These are phyloP conservation scores for Gasterosteus aculeatus DNA, from an alignment of 2,113 vertebrate species.

Conservation along the genomic window DNA sequence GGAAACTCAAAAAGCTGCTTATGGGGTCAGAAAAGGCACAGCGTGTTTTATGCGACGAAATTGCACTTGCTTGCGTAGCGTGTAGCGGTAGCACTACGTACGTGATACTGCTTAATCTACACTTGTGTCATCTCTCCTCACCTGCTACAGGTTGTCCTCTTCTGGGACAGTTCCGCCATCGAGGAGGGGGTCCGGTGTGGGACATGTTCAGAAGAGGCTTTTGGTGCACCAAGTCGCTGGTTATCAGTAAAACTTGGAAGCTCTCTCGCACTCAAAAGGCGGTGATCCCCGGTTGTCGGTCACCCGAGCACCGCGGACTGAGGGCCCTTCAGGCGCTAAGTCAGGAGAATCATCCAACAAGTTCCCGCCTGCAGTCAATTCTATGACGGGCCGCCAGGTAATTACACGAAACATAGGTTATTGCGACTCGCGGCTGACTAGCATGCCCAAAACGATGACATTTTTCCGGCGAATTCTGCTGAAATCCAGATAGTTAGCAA, in stretches of 20 bases:
- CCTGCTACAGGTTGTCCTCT: constrained; percentile 95
- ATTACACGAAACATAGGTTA: constrained; percentile 5
- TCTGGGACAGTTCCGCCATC: constrained; percentile 94
- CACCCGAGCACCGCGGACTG: constrained; percentile 64
- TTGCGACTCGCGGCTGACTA: background rate
- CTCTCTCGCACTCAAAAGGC: background rate
- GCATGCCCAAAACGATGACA: background rate
- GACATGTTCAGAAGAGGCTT: constrained; percentile 77
- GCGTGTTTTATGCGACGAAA: background rate
- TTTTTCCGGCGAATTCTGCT: background rate
- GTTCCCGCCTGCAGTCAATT: constrained; percentile 24
- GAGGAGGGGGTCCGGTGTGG: constrained; percentile 91
- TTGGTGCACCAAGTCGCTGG: background rate
- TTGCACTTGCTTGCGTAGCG: background rate
- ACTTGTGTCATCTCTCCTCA: constrained; percentile 59
- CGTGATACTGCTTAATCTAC: background rate
- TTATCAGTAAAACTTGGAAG: background rate
- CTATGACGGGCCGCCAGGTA: constrained; percentile 22
- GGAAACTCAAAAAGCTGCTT: rapidly evolving
- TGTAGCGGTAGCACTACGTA: background rate
- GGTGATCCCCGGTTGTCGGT: constrained; percentile 12
- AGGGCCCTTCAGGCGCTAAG: constrained; percentile 47
- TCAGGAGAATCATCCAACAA: constrained; percentile 41
- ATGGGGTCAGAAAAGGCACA: background rate
- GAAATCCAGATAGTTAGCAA: constrained; percentile 35